These are phyloP conservation scores for Phylloscopus trochilus DNA, from an alignment of 2,113 vertebrate genomes.

Conservation along the genomic window DNA sequence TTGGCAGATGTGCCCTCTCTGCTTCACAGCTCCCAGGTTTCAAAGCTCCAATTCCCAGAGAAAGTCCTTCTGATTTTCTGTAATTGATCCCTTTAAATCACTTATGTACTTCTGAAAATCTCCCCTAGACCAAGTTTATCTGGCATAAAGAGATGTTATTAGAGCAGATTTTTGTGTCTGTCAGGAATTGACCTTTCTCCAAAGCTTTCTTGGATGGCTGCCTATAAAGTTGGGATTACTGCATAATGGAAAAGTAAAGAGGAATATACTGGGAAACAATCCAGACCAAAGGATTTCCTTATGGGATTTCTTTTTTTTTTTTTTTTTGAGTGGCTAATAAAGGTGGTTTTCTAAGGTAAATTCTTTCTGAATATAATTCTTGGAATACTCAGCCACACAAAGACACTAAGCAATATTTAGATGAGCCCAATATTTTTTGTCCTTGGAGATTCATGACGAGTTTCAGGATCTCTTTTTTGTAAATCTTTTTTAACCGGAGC, in stretches of 20 bases:
- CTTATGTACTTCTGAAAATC: conserved; percentile 41
- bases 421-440: neutral
- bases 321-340: neutral
- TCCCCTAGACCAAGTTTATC: neutral
- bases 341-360: conserved; percentile 20
- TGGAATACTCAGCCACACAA: neutral
- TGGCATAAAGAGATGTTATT: conserved; percentile 29
- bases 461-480: neutral
- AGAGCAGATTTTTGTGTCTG: conserved; percentile 18
- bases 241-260: conserved; percentile 57
- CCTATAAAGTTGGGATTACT: conserved; percentile 47
- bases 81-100: conserved; percentile 35
- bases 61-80: neutral
- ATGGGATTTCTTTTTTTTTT: neutral
- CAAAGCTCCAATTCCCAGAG: neutral
- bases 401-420: neutral
- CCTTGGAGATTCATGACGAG: neutral
- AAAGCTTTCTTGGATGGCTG: conserved; percentile 44
- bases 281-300: conserved; percentile 49
- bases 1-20: neutral
- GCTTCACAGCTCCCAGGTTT: neutral
- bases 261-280: conserved; percentile 32
- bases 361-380: neutral
- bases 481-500: neutral
- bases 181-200: conserved; percentile 51